phyloP scores from a whole-genome alignment of 2,888 invertebrate species.

The Strigamia crassipes region DNA sequence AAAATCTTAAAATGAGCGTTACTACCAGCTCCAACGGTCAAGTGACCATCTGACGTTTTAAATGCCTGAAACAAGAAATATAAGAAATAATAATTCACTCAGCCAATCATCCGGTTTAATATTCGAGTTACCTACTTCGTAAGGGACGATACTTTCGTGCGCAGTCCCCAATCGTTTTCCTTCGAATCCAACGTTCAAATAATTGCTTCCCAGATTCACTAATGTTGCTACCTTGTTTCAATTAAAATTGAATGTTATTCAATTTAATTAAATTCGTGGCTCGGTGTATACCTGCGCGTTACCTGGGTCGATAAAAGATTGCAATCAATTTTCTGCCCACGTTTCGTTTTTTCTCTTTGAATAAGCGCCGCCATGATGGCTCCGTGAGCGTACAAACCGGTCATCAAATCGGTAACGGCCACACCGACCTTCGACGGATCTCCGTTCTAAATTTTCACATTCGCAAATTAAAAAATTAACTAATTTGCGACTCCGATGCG shows the following conservation, averaged over 20 bases:
- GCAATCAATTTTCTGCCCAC: slow-evolving; percentile 91
- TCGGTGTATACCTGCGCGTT: too few species aligned
- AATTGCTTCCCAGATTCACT: slow-evolving; percentile 87
- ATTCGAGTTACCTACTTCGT: slow-evolving; percentile 65
- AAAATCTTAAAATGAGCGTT: slow-evolving; percentile 78
- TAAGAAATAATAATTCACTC: too few species aligned
- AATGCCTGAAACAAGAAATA: slow-evolving; percentile 65
- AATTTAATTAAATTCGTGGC: too few species aligned
- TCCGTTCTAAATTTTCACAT: slow-evolving; percentile 63
- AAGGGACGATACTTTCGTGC: slow-evolving; percentile 92
- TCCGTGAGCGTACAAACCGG: slow-evolving; percentile 92
- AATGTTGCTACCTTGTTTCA: slow-evolving; percentile 70
- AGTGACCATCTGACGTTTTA: slow-evolving; percentile 76
- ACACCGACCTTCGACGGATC: slow-evolving; percentile 90
- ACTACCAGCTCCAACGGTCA: slow-evolving; percentile 87
- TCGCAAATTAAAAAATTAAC: not conserved
- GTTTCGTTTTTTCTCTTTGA: slow-evolving; percentile 74
- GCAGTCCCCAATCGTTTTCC: slow-evolving; percentile 86
- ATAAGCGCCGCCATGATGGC: slow-evolving; percentile 90
- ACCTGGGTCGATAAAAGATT: slow-evolving; percentile 89
- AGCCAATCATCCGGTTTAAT: not conserved
- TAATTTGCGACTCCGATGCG: too few species aligned
- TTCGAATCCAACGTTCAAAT: slow-evolving; percentile 80
- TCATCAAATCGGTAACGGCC: slow-evolving; percentile 88
- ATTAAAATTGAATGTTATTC: too few species aligned